Evolutionary conservation across 37 sponge, comb jelly and placozoan genomes (phyloP), one percentile per base, ranked within the genome.

Genomic region (Crambe crambe): DNA sequence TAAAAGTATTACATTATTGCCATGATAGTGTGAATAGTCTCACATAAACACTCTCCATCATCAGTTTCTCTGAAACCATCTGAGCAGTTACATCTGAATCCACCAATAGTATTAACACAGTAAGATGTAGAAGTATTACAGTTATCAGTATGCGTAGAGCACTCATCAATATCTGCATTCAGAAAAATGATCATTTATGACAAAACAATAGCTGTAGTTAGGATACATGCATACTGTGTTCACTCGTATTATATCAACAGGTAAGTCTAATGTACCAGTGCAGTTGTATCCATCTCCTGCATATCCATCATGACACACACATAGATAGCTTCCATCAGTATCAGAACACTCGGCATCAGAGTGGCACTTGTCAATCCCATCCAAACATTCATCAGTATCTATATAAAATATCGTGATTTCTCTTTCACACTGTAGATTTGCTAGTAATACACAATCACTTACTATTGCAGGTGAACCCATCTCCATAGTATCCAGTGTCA

Each of bases 31-130:
- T n/a, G n/a, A n/a, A 18, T 51, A 18, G 54, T 9, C 9, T 51
- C 15, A 51, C 54, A 9, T 18, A 51, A 51, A 51, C 9, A 51
- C 54, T 18, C 15, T 51, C 15, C 54, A 58, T 4, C n/a, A n/a
- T n/a, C n/a, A n/a, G n/a, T n/a, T n/a, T n/a, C n/a, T n/a, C n/a
- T 20, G 39, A 41, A 80, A 25, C 80, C 80, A 43, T 25, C 21
- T 67, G 21, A 17, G 68, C 80, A 80, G 20, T 22, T 34, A 68
- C 80, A 80, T 3, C 26, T 17, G 42, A 68, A 68, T 58, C 81
- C 74, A 1, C 87, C 87, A 47, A 75, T 22, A 38, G 68, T 80
- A 56, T 86, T 66, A 29, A 26, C 2, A 57, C 87, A 86, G 10
- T 37, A 9, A 41, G 75, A 54, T 66, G 72, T 43, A 31, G 73